Conservation (phyloP, 1,140 invertebrate genomes). For the Drosophila nannoptera region DNA sequence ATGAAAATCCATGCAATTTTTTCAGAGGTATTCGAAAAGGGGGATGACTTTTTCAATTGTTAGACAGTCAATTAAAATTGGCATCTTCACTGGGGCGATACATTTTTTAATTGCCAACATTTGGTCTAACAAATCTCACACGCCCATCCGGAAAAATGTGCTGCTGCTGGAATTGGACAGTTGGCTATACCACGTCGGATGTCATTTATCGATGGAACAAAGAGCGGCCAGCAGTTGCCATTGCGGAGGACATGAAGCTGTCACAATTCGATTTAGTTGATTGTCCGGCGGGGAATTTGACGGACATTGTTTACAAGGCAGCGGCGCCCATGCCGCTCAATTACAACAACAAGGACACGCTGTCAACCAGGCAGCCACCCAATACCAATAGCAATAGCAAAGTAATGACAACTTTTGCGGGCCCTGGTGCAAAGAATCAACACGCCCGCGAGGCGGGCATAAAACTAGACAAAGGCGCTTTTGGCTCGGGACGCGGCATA, state of each 20-base stretch:
- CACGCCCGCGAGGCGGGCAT: constrained; percentile 73
- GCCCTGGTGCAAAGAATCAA: constrained; percentile 75
- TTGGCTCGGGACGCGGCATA: constrained; percentile 57
- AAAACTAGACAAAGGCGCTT: constrained; percentile 70
- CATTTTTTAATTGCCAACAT: constrained; percentile 16
- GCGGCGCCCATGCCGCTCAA: constrained; percentile 53
- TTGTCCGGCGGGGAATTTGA: constrained; percentile 87
- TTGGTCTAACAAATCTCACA: constrained; percentile 29
- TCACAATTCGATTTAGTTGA: constrained; percentile 91
- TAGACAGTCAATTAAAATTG: neutral
- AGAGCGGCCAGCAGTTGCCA: constrained; percentile 85
- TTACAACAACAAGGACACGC: constrained; percentile 61
- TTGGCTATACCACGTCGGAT: constrained; percentile 90
- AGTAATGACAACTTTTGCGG: constrained; percentile 72
- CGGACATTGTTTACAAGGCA: constrained; percentile 80
- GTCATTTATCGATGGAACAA: constrained; percentile 91
- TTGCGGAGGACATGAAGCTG: constrained; percentile 90
- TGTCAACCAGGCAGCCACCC: constrained; percentile 22
- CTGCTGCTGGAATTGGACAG: constrained; percentile 79
- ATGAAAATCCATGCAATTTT: no score
- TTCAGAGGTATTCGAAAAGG: no score
- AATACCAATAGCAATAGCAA: constrained; percentile 32
- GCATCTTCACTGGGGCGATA: neutral
- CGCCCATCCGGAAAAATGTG: neutral
- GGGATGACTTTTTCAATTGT: no score